These are phyloP conservation scores for Panulirus ornatus DNA, from an alignment of 1,140 invertebrate species.

Conservation along the genomic window DNA sequence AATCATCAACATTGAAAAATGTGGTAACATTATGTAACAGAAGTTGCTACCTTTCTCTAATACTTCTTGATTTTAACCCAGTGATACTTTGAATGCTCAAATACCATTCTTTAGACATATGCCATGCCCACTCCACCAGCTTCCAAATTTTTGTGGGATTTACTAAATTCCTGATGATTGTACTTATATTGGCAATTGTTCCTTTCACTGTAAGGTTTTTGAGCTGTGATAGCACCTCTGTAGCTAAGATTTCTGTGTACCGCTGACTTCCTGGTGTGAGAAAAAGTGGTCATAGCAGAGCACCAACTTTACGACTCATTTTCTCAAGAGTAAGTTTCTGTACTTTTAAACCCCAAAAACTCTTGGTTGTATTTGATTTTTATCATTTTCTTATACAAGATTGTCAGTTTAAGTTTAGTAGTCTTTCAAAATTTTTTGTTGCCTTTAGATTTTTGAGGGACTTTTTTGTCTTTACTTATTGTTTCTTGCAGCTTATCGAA, in stretches of 20 bases:
- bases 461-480: neutral
- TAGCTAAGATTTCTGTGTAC: neutral
- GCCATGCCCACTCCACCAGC: too few relatives aligned
- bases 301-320: neutral
- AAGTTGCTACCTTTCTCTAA: too few relatives aligned
- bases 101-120: too few relatives aligned
- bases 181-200: neutral
- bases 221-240: too few relatives aligned
- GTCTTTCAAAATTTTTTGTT: neutral
- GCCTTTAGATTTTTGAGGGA: neutral
- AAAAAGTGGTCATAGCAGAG: neutral
- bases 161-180: too few relatives aligned
- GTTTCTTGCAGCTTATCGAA: too few relatives aligned
- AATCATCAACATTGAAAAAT: too few relatives aligned
- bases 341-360: neutral
- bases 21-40: too few relatives aligned
- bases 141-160: too few relatives aligned
- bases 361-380: slow-evolving; percentile 13
- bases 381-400: neutral
- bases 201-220: neutral
- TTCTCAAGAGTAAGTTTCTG: neutral
- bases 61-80: too few relatives aligned
- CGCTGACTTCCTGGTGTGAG: neutral
- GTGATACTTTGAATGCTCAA: too few relatives aligned
- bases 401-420: neutral